These are phyloP conservation scores for Aphaenogaster ashmeadi DNA, from an alignment of 1,140 invertebrate species.

Conservation along the genomic window DNA sequence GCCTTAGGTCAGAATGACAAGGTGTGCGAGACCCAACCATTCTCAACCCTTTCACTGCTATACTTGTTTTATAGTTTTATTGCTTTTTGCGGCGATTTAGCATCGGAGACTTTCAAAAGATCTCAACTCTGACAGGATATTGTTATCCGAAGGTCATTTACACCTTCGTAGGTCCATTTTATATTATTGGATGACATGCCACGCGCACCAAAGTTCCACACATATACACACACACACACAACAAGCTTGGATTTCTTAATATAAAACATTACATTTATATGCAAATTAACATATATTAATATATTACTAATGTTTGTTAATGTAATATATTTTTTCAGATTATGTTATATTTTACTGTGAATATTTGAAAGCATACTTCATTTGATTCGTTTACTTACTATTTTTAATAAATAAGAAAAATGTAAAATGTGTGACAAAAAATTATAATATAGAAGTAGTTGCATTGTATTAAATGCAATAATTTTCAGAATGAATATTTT, in stretches of 20 bases:
- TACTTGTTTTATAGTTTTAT: slow-evolving; percentile 81
- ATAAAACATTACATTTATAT: not conserved
- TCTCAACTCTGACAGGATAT: slow-evolving; percentile 44
- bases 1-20: slow-evolving; percentile 52
- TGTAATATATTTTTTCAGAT: not conserved
- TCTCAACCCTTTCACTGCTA: slow-evolving; percentile 78
- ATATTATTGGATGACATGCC: slow-evolving; percentile 46
- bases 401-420: not conserved
- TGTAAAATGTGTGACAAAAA: not conserved
- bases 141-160: slow-evolving; percentile 60
- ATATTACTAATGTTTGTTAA: not conserved
- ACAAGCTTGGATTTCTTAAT: not conserved
- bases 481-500: not conserved
- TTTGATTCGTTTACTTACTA: not conserved
- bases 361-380: not conserved
- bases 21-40: slow-evolving; percentile 62
- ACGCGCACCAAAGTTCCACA: not conserved
- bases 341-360: not conserved
- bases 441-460: not conserved
- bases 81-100: slow-evolving; percentile 58
- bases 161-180: slow-evolving; percentile 45
- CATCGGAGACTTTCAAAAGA: not conserved
- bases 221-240: not conserved
- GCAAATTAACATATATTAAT: not conserved
- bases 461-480: not conserved